phyloP scores from a whole-genome alignment of 2,113 vertebrate species.

The Myotis brandtii region DNA sequence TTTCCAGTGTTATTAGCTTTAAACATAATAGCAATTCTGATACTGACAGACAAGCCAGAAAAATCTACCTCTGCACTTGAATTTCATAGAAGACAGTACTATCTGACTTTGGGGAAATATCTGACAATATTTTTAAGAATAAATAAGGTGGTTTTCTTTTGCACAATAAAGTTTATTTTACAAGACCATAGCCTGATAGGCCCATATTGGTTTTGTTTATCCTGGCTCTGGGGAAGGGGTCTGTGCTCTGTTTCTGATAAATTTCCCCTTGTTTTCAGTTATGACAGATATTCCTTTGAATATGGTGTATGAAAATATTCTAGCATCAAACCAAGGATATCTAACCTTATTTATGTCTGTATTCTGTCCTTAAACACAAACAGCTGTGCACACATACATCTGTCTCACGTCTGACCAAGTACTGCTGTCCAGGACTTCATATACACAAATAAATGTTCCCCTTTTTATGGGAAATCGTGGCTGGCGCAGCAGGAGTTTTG shows the following conservation, averaged over 20 bases:
- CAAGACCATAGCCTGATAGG: slow-evolving; percentile 65
- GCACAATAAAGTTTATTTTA: slow-evolving; percentile 80
- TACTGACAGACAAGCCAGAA: not conserved
- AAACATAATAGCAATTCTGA: not conserved
- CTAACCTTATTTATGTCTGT: slow-evolving; percentile 85
- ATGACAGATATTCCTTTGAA: slow-evolving; percentile 86
- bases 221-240: slow-evolving; percentile 73
- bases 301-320: slow-evolving; percentile 83
- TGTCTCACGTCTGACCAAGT: slow-evolving; percentile 80
- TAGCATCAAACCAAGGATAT: slow-evolving; percentile 82
- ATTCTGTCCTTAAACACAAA: slow-evolving; percentile 86
- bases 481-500: slow-evolving; percentile 76
- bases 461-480: slow-evolving; percentile 81
- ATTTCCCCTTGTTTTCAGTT: slow-evolving; percentile 83
- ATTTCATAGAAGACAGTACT: slow-evolving; percentile 45
- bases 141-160: slow-evolving; percentile 78
- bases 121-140: slow-evolving; percentile 68
- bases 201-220: slow-evolving; percentile 83
- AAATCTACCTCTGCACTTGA: slow-evolving; percentile 37
- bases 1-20: not conserved
- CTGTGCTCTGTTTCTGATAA: slow-evolving; percentile 85
- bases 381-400: slow-evolving; percentile 85
- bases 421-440: slow-evolving; percentile 82
- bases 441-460: slow-evolving; percentile 83
- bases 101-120: slow-evolving; percentile 55